A percentile compares a stretch with the other conserved stretches of the same genome.
Evolutionary conservation across 53 echinoderm and acorn worm species (phyloP).

Genomic region (Henricia sp.): DNA sequence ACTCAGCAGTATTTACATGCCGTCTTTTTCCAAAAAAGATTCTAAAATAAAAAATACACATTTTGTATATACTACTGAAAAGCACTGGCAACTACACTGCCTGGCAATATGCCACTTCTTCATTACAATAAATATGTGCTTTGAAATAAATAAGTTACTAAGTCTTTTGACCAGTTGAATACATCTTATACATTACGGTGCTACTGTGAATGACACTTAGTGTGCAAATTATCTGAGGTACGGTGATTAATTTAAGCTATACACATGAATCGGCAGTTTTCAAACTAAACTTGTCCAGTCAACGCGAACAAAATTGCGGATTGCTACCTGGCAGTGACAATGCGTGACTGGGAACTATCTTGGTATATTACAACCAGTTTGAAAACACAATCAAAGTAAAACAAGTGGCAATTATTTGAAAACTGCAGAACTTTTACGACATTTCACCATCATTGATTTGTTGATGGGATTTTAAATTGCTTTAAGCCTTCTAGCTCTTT

Average conservation of each 20-base stretch:
- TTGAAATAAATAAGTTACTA: conserved; percentile 64
- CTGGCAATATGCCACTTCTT: conserved; percentile 24
- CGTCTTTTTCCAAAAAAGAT: conserved; percentile 34
- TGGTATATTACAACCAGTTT: too few relatives aligned
- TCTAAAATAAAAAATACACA: neutral
- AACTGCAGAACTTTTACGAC: too few relatives aligned
- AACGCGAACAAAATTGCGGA: neutral
- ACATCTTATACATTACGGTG: conserved; percentile 48
- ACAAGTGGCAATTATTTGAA: too few relatives aligned
- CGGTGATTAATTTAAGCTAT: conserved; percentile 25
- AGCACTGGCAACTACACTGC: conserved; percentile 43
- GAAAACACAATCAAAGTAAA: too few relatives aligned
- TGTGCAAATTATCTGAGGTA: conserved; percentile 48
- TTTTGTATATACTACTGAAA: conserved; percentile 15
- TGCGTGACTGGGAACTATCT: neutral
- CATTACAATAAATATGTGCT: conserved; percentile 57
- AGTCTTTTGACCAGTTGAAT: conserved; percentile 47
- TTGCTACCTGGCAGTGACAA: conserved; percentile 41
- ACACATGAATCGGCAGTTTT: conserved; percentile 24
- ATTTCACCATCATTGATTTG: too few relatives aligned
- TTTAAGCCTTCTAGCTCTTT: too few relatives aligned
- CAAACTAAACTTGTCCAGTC: neutral
- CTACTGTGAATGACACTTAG: conserved; percentile 31
- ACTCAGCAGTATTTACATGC: conserved; percentile 60
- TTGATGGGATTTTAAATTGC: too few relatives aligned